Base-by-base conservation (phyloP, 2,797 vertebrate genomes). In the Hyperoplus immaculatus region DNA sequence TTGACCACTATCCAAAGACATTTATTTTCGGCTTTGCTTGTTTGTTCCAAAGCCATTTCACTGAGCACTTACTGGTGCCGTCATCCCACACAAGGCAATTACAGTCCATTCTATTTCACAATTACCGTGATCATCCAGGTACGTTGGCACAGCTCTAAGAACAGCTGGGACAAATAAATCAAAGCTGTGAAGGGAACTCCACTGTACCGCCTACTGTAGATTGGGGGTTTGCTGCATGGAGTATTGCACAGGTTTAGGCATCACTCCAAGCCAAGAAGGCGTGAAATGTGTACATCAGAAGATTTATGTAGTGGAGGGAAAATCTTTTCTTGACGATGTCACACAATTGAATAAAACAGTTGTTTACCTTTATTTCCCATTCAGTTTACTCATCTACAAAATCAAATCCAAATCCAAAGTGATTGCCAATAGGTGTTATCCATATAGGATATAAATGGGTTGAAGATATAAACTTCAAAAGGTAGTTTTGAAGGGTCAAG, bases 81-180 rank as follows among this genome's bases (percentile, higher is more conserved):
- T 68, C 65, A 42, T 90, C 89, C 79, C 86, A 84, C 75, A 67
- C 83, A 87, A 92, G 60, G 87, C 83, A 91, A 90, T 91, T 91
- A 92, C 78, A 60, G 79, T 65, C 72, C 75, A 75, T 87, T 88
- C 72, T 82, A 63, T 86, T 87, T 79, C 71, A 78, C 90, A 83
- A 82, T 86, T 87, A 87, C 84, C 82, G 75, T 78, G 83, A 87
- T 92, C 88, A 87, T 72, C 77, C 56, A 51, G 80, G 84, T 87
- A 81, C 66, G 80, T 77, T 82, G 80, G 78, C 68, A 45, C 68
- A 57, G 82, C 58, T 79, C 62, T 41, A 18, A 43, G 69, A 84
- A 83, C 89, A 92, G 92, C 87, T 88, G 83, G 79, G 89, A 77
- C 10, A 38, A 82, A 88, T 90, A 90, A 89, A 92, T 91, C 88